Percentiles rank a stretch among this genome's conserved stretches.
These are phyloP conservation scores for Acleris emargana DNA, from an alignment of 2,888 invertebrate species.

Conservation along the genomic window DNA sequence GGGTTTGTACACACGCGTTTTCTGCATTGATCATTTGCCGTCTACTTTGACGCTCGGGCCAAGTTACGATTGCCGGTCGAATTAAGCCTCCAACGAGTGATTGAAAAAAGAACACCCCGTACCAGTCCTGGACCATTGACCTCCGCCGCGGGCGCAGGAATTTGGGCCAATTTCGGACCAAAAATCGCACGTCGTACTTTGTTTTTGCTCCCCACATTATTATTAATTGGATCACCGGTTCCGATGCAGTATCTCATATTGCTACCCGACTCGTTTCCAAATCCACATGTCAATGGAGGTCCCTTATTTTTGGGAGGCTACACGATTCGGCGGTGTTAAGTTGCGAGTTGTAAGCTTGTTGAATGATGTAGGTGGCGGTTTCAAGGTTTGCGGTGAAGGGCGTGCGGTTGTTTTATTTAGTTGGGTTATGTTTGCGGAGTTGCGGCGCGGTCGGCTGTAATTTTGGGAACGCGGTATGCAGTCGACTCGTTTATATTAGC, in stretches of 20 bases:
- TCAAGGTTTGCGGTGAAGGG: slow-evolving; percentile 53
- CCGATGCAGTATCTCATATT: slow-evolving; percentile 38
- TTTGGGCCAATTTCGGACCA: slow-evolving; percentile 74
- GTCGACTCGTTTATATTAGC: slow-evolving; percentile 67
- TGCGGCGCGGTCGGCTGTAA: slow-evolving; percentile 37
- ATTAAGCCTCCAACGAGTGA: too few relatives aligned
- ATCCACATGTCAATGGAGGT: slow-evolving; percentile 50
- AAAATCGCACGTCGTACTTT: slow-evolving; percentile 76
- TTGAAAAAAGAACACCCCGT: slow-evolving; percentile 56
- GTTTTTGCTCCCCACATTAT: slow-evolving; percentile 72
- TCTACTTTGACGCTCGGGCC: too few relatives aligned
- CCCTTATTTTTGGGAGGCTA: slow-evolving; percentile 63
- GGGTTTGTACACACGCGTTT: too few relatives aligned
- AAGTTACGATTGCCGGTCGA: too few relatives aligned
- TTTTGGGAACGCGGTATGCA: slow-evolving; percentile 65
- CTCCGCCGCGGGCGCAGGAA: slow-evolving; percentile 62
- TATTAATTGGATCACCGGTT: slow-evolving; percentile 80
- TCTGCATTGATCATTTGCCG: too few relatives aligned
- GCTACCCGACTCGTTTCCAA: slow-evolving; percentile 48
- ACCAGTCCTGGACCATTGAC: slow-evolving; percentile 71
- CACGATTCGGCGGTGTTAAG: slow-evolving; percentile 48
- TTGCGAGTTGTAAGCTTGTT: slow-evolving; percentile 48
- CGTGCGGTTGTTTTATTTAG: slow-evolving; percentile 65
- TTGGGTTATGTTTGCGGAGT: slow-evolving; percentile 45
- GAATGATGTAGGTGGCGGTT: slow-evolving; percentile 40